Evolutionary conservation across 2,888 invertebrate genomes (phyloP).

Genomic region (Chelonus formosanus): DNA sequence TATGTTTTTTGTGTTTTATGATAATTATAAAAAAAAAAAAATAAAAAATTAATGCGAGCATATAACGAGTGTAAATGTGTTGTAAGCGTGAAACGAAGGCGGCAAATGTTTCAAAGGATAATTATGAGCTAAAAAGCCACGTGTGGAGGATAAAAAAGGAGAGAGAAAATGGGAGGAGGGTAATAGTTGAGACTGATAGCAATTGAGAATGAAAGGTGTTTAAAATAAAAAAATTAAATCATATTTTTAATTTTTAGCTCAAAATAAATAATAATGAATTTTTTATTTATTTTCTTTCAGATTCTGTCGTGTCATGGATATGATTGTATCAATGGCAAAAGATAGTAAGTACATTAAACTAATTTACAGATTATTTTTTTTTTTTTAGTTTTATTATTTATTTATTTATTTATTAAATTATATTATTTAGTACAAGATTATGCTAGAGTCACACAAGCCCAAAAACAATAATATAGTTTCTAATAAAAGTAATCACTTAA

Average conservation of each 20-base stretch:
- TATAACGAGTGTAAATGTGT: slow-evolving; percentile 38
- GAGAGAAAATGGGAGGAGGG: slow-evolving; percentile 25
- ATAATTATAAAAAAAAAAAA: not conserved
- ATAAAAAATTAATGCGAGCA: slow-evolving; percentile 21
- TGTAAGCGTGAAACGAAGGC: slow-evolving; percentile 26
- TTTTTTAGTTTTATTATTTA: not conserved
- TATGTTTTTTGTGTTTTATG: too few relatives aligned
- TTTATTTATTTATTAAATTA: too few relatives aligned
- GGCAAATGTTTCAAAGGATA: slow-evolving; percentile 39
- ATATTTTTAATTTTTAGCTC: not conserved
- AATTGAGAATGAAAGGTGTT: not conserved
- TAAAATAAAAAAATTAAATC: too few relatives aligned
- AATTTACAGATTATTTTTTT: too few relatives aligned
- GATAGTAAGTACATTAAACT: slow-evolving; percentile 59
- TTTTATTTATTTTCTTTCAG: slow-evolving; percentile 57
- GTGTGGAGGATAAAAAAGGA: slow-evolving; percentile 28
- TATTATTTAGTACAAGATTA: too few relatives aligned
- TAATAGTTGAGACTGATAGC: not conserved
- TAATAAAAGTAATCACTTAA: too few relatives aligned
- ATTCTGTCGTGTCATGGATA: slow-evolving; percentile 62
- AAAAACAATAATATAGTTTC: too few relatives aligned
- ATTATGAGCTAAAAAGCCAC: slow-evolving; percentile 40
- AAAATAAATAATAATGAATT: slow-evolving; percentile 8
- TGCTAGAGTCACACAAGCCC: not conserved
- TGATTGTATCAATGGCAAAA: slow-evolving; percentile 55